phyloP scores from a whole-genome alignment of 1,140 invertebrate genomes.

The Oreohelix idahoensis region DNA sequence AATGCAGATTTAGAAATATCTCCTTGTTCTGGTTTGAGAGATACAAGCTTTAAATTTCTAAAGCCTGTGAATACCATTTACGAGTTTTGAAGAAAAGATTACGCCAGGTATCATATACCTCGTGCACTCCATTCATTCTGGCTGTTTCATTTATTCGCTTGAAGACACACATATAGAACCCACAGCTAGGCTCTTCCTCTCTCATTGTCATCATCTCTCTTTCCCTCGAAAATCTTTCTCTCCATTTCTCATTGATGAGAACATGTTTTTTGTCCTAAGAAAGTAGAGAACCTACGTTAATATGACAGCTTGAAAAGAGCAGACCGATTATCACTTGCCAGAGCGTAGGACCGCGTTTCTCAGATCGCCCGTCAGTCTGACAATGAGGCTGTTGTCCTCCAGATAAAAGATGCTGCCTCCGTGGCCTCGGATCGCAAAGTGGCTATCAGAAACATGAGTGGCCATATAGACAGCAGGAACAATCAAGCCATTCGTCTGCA shows the following conservation, averaged over 20 bases:
- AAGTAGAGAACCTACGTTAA: background rate
- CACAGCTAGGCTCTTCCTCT: slow-evolving; percentile 11
- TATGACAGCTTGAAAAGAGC: slow-evolving; percentile 23
- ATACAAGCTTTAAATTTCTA: too few species aligned
- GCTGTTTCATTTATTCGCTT: background rate
- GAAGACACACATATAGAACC: background rate
- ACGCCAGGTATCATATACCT: too few species aligned
- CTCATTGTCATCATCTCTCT: background rate
- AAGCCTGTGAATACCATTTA: too few species aligned
- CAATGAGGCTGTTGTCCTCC: background rate
- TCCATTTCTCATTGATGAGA: background rate
- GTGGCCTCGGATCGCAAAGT: background rate
- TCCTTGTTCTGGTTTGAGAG: too few species aligned
- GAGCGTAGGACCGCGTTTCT: background rate
- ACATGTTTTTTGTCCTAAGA: background rate
- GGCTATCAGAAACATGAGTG: slow-evolving; percentile 10
- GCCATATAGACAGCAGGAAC: background rate
- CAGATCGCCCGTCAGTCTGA: background rate
- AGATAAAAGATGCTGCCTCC: slow-evolving; percentile 17
- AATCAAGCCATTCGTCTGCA: background rate
- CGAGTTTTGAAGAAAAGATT: too few species aligned
- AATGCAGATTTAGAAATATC: too few species aligned
- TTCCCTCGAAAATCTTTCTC: background rate
- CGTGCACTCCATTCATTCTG: too few species aligned
- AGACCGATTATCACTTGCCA: background rate